Base-by-base conservation (phyloP, 2,888 invertebrate genomes). In the Cerceris rybyensis region DNA sequence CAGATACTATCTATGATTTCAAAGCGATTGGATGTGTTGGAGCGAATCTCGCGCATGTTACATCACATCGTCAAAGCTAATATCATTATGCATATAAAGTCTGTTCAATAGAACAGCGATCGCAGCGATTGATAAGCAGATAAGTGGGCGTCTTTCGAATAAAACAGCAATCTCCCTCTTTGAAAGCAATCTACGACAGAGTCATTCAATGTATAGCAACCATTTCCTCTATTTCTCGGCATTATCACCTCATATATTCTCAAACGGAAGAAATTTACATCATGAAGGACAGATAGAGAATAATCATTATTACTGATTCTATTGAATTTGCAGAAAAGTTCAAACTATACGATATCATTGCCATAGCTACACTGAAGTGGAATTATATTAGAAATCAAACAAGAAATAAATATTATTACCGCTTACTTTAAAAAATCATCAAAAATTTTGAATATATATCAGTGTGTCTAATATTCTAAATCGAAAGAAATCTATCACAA, bases 131-230 rank as follows among this genome's bases (percentile, higher is more conserved):
- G 80, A 80, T 80, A 80, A 80, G 68, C 58, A 46, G 70, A 75
- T 79, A 68, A 39, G 57, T 71, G 71, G 80, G 80, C 80, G 80
- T 79, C 65, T 52, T 75, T 61, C 39, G 49, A 68, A 74, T 39
- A 61, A 16, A 79, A 58, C 75, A 42, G 75, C 80, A 80, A 75
- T 80, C 79, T 80, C 79, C 70, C 74, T 70, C 41, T 6, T 11
- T 55, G 54, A 50, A 28, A 28, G 52, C 42, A 46, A 11, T 43
- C 17, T n/a, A 17, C 4, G 43, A 58, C 50, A 13, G 16, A 50
- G 7, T 7, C 13, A 2, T 8, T 11, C 13, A 46, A 46, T 46
- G 8, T 13, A 46, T 11, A 46, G 46, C 13, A 8, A 8, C 8
- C 46, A 46, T 46, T 46, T 13, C 9, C 46, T 13, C 5, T 13